Evolutionary conservation across 2,888 invertebrate genomes (phyloP).

Genomic region (Cremastinae sp.): DNA sequence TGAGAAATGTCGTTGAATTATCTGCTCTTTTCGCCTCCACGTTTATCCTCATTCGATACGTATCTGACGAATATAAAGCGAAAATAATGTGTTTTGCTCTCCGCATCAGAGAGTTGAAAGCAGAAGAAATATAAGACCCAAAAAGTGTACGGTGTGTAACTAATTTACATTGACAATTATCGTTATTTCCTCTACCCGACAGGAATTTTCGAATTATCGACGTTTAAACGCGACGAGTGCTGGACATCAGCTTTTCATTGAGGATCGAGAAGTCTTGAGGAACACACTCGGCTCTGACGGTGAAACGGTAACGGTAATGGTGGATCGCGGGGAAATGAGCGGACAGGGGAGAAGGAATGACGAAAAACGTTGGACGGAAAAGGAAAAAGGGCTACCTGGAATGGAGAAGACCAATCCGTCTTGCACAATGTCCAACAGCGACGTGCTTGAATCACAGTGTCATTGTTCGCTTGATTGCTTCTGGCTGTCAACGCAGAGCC

Average conservation of each 20-base stretch:
- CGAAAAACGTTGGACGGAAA: conserved; percentile 26
- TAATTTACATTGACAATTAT: no score
- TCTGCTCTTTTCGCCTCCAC: conserved; percentile 54
- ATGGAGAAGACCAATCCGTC: conserved; percentile 64
- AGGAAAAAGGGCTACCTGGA: conserved; percentile 32
- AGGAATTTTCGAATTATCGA: no score
- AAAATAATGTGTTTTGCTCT: not conserved
- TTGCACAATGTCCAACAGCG: conserved; percentile 66
- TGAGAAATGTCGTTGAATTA: conserved; percentile 57
- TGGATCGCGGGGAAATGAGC: conserved; percentile 17
- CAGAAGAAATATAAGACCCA: no score
- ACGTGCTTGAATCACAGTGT: conserved; percentile 67
- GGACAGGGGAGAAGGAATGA: conserved; percentile 27
- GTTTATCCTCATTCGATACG: conserved; percentile 58
- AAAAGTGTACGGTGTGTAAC: no score
- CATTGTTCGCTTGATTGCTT: conserved; percentile 74
- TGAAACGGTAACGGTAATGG: conserved; percentile 20
- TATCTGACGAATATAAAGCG: not conserved
- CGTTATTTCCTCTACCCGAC: no score
- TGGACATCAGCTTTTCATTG: conserved; percentile 8
- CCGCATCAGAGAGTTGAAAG: no score
- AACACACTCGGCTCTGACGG: no score
- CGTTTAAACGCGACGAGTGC: no score
- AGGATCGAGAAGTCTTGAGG: not conserved
- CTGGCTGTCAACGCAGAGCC: conserved; percentile 57